Evolutionary conservation across 2,888 invertebrate genomes (phyloP), one percentile per base, ranked within the genome.

Genomic region (Volucella inflata): DNA sequence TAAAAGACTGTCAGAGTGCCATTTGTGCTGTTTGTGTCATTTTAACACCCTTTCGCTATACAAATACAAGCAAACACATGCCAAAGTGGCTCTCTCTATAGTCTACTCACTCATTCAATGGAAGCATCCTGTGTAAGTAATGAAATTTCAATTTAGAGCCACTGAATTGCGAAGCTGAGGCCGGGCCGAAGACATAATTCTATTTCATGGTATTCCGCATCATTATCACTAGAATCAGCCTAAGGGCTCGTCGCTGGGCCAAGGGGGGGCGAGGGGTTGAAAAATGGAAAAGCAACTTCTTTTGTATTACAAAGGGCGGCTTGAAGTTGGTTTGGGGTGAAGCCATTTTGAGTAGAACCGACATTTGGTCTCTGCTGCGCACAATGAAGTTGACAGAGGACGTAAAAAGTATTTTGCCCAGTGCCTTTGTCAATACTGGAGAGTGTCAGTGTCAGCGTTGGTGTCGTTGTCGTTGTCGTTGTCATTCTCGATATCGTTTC

Each of bases 181-280:
- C 75, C 60, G 48, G 21, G 72, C 62, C 71, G 80, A 79, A 80
- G 80, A 59, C 76, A 85, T 77, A 80, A 85, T 85, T 85, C 80
- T 85, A 85, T 85, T 85, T 85, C 85, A 77, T 85, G 80, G 85
- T 80, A 72, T 85, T 80, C 80, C 76, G 72, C 80, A 85, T 85
- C 80, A 85, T 85, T 85, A 80, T 85, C 77, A 55, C 44, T 53
- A 59, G 53, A 40, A 72, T 72, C 65, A 55, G 55, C 14, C 48
- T 14, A n/a, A 14, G 48, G 8, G n/a, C 21, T 12, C 48, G 14
- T 48, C 14, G 8, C 3, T 8, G n/a, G 14, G 48, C 14, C 3
- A 14, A 46, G 4, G 9, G 9, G 46, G 46, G 17, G 10, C 21
- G 8, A 10, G 36, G 38, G 16, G 16, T n/a, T 14, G 38, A 9